Evolutionary conservation across 2,797 vertebrate genomes (phyloP), one percentile per base, ranked within the genome.

Genomic region (Spinus olivaceus): DNA sequence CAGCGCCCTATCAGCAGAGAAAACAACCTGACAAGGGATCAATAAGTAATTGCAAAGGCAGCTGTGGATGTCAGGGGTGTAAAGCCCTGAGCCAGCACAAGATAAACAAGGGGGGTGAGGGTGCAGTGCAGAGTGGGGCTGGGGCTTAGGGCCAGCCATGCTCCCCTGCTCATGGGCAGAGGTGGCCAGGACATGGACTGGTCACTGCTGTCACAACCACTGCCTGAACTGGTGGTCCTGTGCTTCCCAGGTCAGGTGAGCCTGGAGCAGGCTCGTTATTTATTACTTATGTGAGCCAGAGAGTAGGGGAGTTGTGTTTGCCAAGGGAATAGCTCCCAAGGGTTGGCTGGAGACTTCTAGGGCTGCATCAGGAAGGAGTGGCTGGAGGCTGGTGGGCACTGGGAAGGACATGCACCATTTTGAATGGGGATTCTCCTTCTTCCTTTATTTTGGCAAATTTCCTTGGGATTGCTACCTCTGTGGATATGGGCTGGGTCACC

Each of bases 1-100:
- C 95, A 96, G 65, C 42, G 27, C 88, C 95, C 96, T 93, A 89
- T 96, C 94, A 96, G 94, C 94, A 97, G 96, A 94, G 96, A 95
- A 97, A 96, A 96, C 93, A 95, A 95, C 95, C 97, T 96, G 95
- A 94, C 93, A 95, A 92, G 76, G 28, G 41, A 97, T 98, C 97
- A 88, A 95, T 96, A 97, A 97, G 95, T 94, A 97, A 97, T 96
- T 95, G 96, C 81, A 77, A 94, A 44, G 56, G 96, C 94, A 95
- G 96, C 94, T 92, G 91, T 89, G 94, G 81, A 69, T 56, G 67
- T 83, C 1, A 3, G 10, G 72, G 46, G 44, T 77, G 61, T 78
- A 89, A 96, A 95, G 86, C 66, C 88, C 72, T 72, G 93, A 94
- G 96, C 69, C 56, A 83, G 69, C 81, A 49, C 64, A 90, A 93